These are phyloP conservation scores for Trichacis sp. DNA, from an alignment of 2,888 invertebrate species.

Conservation along the genomic window DNA sequence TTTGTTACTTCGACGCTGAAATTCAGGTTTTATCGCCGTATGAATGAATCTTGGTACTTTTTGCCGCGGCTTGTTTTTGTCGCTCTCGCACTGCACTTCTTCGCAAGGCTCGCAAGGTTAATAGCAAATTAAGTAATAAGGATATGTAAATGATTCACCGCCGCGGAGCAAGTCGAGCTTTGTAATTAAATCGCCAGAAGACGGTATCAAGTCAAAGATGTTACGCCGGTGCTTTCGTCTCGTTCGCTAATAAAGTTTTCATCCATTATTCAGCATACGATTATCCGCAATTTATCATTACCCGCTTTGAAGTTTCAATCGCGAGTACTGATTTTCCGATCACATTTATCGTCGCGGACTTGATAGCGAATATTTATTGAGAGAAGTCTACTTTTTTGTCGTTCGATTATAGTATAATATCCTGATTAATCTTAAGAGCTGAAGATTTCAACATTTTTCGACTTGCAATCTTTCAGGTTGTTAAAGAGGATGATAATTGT, in stretches of 20 bases:
- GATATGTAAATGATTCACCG: conserved; percentile 27
- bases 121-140: conserved; percentile 42
- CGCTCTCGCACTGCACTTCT: conserved; percentile 31
- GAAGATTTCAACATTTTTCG: too few relatives aligned
- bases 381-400: too few relatives aligned
- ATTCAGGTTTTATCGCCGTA: conserved; percentile 17
- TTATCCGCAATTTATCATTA: too few relatives aligned
- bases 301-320: too few relatives aligned
- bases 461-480: too few relatives aligned
- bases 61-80: conserved; percentile 27
- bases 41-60: conserved; percentile 30
- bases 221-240: conserved; percentile 1
- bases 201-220: conserved; percentile 12
- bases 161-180: conserved; percentile 20
- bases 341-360: too few relatives aligned
- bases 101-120: conserved; percentile 25
- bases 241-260: background rate
- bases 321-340: too few relatives aligned
- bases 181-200: conserved; percentile 33
- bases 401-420: too few relatives aligned
- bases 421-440: too few relatives aligned
- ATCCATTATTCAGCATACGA: background rate
- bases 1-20: background rate
- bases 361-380: too few relatives aligned
- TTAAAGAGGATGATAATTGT: too few relatives aligned